Evolutionary conservation across 2,113 vertebrate species (phyloP), one percentile per base, ranked within the genome.

Genomic region (Saccopteryx bilineata): DNA sequence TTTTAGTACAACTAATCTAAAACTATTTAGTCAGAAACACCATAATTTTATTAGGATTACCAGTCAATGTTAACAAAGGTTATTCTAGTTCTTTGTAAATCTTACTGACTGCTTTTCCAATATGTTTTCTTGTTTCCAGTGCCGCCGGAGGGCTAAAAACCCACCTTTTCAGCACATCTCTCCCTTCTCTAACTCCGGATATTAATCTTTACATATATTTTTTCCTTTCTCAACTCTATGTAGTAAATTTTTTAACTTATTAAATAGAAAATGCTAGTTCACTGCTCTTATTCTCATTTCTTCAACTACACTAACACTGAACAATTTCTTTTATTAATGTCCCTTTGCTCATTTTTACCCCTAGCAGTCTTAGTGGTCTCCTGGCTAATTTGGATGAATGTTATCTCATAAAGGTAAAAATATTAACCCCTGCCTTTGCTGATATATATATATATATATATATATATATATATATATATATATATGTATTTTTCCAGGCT

Each of bases 1-100:
- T 18, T 90, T 50, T 46, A 46, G 61, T 87, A 24, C 14, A 78
- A 83, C 11, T 60, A 72, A 79, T 24, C 33, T 85, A 54, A 90
- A 94, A 92, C 58, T 50, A 31, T n/a, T 71, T 86, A 31, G 33
- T 85, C 39, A 79, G 80, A 82, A 91, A 88, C 74, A 74, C 39
- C 9, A 81, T 76, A 54, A 81, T 75, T 93, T 69, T 63, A 50
- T 61, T 56, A 69, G 66, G 31, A 69, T 52, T 86, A 86, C 54
- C 12, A 28, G 39, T 61, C 65, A 85, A 1, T 61, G 58, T 28
- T 84, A 74, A 72, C 10, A 9, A 48, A 65, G 28, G 6, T 9
- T 60, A 79, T 60, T 84, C 26, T 71, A 65, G 9, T 39, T 91
- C 54, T 82, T 17, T 7, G 39, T 76, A 69, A 91, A 76, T 48